phyloP scores from a whole-genome alignment of 2,888 invertebrate genomes.

The Leucophenga maculata region DNA sequence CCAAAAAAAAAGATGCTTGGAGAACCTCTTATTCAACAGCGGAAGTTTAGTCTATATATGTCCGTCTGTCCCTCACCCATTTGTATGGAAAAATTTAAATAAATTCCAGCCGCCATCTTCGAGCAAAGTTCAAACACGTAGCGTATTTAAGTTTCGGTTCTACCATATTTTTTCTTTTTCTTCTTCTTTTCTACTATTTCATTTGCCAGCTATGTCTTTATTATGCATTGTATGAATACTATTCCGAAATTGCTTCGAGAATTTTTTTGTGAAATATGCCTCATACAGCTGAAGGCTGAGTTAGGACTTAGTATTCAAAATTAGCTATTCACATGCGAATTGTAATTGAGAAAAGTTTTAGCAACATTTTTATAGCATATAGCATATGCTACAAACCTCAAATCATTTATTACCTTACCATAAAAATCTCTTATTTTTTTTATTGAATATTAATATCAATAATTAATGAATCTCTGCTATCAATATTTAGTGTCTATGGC shows the following conservation, averaged over 20 bases:
- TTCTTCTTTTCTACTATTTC: too few species aligned
- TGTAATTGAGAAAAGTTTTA: not conserved
- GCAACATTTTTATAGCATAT: not conserved
- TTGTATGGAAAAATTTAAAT: too few species aligned
- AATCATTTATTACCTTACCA: not conserved
- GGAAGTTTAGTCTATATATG: too few species aligned
- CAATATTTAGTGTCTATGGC: slow-evolving; percentile 56
- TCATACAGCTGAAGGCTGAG: not conserved
- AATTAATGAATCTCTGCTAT: slow-evolving; percentile 19
- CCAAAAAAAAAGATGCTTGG: too few species aligned
- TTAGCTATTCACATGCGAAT: not conserved
- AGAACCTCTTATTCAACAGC: too few species aligned
- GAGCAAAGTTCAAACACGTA: too few species aligned
- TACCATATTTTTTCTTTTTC: too few species aligned
- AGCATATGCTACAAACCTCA: not conserved
- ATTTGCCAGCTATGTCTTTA: slow-evolving; percentile 1
- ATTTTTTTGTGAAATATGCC: not conserved
- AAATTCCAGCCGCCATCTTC: too few species aligned
- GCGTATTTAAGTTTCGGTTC: too few species aligned
- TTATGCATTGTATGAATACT: slow-evolving; percentile 11
- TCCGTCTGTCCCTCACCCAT: too few species aligned
- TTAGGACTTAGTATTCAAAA: not conserved
- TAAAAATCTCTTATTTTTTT: not conserved
- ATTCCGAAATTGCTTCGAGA: not conserved
- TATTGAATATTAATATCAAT: not conserved